These are phyloP conservation scores for Noctua pronuba DNA, from an alignment of 2,888 invertebrate species.

Conservation along the genomic window DNA sequence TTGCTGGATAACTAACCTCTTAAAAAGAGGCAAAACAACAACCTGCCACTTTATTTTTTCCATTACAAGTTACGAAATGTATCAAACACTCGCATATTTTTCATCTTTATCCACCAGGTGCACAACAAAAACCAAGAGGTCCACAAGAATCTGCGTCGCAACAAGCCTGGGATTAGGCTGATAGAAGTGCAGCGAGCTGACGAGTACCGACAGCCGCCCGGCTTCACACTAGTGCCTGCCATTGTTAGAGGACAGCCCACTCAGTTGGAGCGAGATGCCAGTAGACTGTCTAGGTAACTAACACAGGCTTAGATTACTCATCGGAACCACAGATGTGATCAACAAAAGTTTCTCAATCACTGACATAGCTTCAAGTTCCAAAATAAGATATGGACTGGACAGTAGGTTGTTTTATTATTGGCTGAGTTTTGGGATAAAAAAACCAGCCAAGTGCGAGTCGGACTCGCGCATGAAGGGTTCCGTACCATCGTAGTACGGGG, in stretches of 20 bases:
- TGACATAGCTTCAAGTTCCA: not conserved
- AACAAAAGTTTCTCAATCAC: not conserved
- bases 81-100: too few relatives aligned
- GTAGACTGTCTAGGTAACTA: constrained; percentile 83
- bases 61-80: too few relatives aligned
- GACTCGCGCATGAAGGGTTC: too few relatives aligned
- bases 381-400: not conserved
- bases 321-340: not conserved
- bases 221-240: constrained; percentile 91
- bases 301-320: not conserved
- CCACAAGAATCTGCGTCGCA: constrained; percentile 92
- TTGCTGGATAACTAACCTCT: not conserved
- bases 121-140: constrained; percentile 92
- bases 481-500: too few relatives aligned
- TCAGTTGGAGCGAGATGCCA: constrained; percentile 83
- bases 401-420: not conserved
- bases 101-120: constrained; percentile 82
- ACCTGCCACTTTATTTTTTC: too few relatives aligned
- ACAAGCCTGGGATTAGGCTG: constrained; percentile 91
- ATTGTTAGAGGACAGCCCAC: constrained; percentile 85
- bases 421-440: not conserved
- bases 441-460: not conserved
- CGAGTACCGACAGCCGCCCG: constrained; percentile 91
- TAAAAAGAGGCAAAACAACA: too few relatives aligned
- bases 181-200: constrained; percentile 90